Base-by-base conservation (phyloP, 2,888 invertebrate genomes). In the Folsomia manolachei region DNA sequence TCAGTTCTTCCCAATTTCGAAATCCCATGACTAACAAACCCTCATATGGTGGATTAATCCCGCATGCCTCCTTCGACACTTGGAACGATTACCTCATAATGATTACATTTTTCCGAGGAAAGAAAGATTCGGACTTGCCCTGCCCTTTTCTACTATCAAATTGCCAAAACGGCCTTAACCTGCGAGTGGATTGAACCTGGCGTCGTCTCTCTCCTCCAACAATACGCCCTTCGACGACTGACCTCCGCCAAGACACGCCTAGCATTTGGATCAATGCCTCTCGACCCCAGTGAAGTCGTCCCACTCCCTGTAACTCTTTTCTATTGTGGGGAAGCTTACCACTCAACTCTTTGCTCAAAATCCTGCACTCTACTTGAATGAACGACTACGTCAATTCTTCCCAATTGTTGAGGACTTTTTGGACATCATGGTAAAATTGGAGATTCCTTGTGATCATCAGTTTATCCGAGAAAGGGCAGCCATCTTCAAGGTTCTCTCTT, bases 241-340 rank as follows among this genome's bases (percentile, higher is more conserved):
- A 25, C 25, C 9, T 7, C 7, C 4, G 14, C 25, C 1, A 63
- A 52, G 39, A 53, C 63, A 19, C 51, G 53, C 21, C 25, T 70
- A 2, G 70, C 62, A 52, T 70, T 70, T 25, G 27, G 51, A 25
- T 24, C 24, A 7, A 24, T 70, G 21, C 64, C 70, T 4, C 23
- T 70, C 1, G 64, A 64, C 24, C 70, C 70, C 24, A 7, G 27
- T n/a, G 70, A 70, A 70, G 51, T 63, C 2, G 70, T 70, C 39
- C 56, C 70, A 21, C 18, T 70, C 1, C 70, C 63, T 19, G 19
- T 70, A 1, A 63, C 70, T 7, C 52, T 27, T 19, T 70, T 64
- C 53, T 70, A 70, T 53, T 70, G 70, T 51, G 26, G 53, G 39
- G 70, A 70, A 56, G 64, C 52, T 2, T 70, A n/a, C 70, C 18